phyloP scores from a whole-genome alignment of 2,113 vertebrate genomes.

The Eurystomus gularis region DNA sequence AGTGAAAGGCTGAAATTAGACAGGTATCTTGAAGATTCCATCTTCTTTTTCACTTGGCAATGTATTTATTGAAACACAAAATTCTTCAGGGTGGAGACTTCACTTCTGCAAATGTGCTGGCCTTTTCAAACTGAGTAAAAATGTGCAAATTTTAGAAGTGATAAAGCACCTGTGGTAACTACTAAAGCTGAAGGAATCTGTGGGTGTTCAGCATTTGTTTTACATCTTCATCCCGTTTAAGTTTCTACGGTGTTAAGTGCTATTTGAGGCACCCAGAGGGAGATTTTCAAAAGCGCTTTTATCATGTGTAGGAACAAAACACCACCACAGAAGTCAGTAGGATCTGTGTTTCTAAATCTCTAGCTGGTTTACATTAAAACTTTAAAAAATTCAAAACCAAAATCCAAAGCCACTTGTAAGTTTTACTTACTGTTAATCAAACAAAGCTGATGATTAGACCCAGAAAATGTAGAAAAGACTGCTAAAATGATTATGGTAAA shows the following conservation, averaged over 20 bases:
- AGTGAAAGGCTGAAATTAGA: background rate
- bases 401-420: background rate
- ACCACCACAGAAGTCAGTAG: background rate
- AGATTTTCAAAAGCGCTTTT: background rate
- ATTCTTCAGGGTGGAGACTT: background rate
- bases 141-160: background rate
- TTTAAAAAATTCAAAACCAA: background rate
- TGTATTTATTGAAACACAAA: background rate
- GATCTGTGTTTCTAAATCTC: background rate
- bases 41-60: background rate
- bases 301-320: background rate
- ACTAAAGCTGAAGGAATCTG: background rate
- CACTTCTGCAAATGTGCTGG: conserved; percentile 4
- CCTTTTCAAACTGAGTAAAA: conserved; percentile 29
- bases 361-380: background rate
- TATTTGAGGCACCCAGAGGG: background rate
- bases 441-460: background rate
- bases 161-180: background rate
- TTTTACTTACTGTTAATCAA: background rate
- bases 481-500: background rate
- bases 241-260: background rate
- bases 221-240: background rate
- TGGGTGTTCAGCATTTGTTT: conserved; percentile 6
- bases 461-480: background rate
- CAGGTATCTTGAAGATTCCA: background rate